Percentiles rank a stretch among this genome's conserved stretches.
These are phyloP conservation scores for Drosophila antonietae DNA, from an alignment of 2,888 invertebrate genomes.

Conservation along the genomic window DNA sequence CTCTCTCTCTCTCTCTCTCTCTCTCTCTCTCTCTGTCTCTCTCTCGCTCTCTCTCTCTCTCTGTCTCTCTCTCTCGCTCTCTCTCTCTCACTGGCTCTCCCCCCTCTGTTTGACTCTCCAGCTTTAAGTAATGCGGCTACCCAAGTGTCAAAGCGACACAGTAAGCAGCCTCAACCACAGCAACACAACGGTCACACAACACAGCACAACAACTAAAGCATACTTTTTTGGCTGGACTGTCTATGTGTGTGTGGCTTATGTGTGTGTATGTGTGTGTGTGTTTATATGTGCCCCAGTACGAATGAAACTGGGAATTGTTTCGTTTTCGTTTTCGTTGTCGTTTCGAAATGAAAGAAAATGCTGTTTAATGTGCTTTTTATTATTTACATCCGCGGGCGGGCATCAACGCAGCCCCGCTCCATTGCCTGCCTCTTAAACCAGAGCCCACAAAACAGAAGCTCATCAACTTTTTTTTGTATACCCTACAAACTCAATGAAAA, in stretches of 20 bases:
- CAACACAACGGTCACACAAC: not conserved
- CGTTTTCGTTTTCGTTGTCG: slow-evolving; percentile 55
- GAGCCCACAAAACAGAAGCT: slow-evolving; percentile 51
- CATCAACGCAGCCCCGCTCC: slow-evolving; percentile 3
- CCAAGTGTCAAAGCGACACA: slow-evolving; percentile 71
- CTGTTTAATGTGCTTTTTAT: slow-evolving; percentile 80
- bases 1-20: too few relatives aligned
- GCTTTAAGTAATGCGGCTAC: slow-evolving; percentile 67
- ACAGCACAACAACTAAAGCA: slow-evolving; percentile 45
- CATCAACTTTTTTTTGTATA: slow-evolving; percentile 53
- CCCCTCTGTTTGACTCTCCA: not conserved
- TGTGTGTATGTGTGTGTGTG: slow-evolving; percentile 12
- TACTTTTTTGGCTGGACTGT: slow-evolving; percentile 53
- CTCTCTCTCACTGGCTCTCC: not conserved
- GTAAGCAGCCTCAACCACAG: slow-evolving; percentile 14
- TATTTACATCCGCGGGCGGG: slow-evolving; percentile 77
- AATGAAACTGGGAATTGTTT: slow-evolving; percentile 70
- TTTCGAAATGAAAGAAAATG: slow-evolving; percentile 79
- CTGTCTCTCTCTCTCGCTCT: not conserved
- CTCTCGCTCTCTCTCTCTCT: not conserved
- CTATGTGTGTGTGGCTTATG: slow-evolving; percentile 3
- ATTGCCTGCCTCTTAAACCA: slow-evolving; percentile 5
- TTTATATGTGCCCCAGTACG: slow-evolving; percentile 42
- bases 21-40: not conserved
- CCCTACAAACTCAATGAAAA: slow-evolving; percentile 1